Base-by-base conservation (phyloP, 2,888 invertebrate genomes). In the Eurytoma adleriae region DNA sequence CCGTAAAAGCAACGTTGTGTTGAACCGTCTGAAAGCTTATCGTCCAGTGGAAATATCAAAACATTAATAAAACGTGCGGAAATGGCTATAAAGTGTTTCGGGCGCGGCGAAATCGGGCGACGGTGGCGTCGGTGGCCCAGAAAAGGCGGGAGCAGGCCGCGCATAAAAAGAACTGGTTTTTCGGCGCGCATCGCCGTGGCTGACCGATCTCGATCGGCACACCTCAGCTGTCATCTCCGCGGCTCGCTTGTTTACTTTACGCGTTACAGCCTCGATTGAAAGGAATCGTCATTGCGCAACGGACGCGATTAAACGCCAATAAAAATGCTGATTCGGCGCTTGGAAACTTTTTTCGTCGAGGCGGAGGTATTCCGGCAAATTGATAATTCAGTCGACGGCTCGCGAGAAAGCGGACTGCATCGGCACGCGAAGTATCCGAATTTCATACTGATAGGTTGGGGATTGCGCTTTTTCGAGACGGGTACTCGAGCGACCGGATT, bases 311-410 rank as follows among this genome's bases (percentile, higher is more conserved):
- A 59, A 71, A 40, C 48, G 57, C 18, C 16, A 40, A 61, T 71
- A 61, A 71, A 71, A 71, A 48, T 71, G 70, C 59, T 59, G 48
- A 71, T 59, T 18, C 40, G 48, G 20, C 5, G 4, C 40, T 2
- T 40, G 40, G 40, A 40, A 3, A 40, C 7, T 57, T 56, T 70
- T 57, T 57, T 1, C 40, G 14, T 30, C 13, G 61, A 12, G 61
- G 24, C 3, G 13, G 54, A 10, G 27, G 24, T 24, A 61, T 61
- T 13, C 13, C 27, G 61, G 27, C 27, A 20, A 20, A 54, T 54
- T n/a, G 54, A 54, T 54, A 40, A 40, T 40, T 40, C 40, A 40
- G 40, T 40, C 40, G 40, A 7, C 40, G 40, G 5, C 5, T 40
- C 40, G 40, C 40, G 40, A 40, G 40, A 40, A 40, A 40, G 40